Evolutionary conservation across 1,140 invertebrate genomes (phyloP), one percentile per base, ranked within the genome.

Genomic region (Radopholus similis): DNA sequence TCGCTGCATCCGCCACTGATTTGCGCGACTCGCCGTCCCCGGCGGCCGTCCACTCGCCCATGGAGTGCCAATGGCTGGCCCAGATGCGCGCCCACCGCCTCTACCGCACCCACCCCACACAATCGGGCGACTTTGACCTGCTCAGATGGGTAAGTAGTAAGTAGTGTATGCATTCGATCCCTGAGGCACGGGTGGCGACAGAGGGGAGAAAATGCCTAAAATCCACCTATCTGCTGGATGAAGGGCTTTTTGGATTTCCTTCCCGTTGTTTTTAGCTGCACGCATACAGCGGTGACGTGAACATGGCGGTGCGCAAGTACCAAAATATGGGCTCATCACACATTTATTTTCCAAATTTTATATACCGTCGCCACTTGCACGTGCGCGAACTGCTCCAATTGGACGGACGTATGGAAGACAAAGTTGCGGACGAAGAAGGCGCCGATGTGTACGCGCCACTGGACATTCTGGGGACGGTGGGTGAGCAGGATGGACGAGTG

Each of bases 391-490:
- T 74, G 28, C 47, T 74, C 13, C 38, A 47, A 18, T 38, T 74
- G 26, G 73, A 74, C 37, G 62, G 66, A 53, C 30, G 53, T 6
- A 21, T 62, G 28, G 49, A 21, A 23, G 40, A 23, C n/a, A 26
- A 47, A 18, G 47, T 70, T 49, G 74, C 42, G 1, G 59, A 75
- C n/a, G 73, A 74, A 51, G 73, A 76, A 13, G 23, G 28, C 13
- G 72, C 73, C 28, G 73, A 74, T 44, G 21, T 53, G 9, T 74
- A 72, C 59, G 73, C 73, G 0, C 73, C 73, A 30, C 30, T 76
- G 37, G 64, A 42, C 32, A 54, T 66, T 26, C 18, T 75, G n/a
- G 73, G 73, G 51, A 44, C 51, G 47, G 72, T 74, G 23, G 64
- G 32, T 58, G 1, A 55, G 34, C 51, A 1, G 26, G 66, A 68